Conservation (phyloP, 2,797 vertebrate species). For the Champsocephalus esox region DNA sequence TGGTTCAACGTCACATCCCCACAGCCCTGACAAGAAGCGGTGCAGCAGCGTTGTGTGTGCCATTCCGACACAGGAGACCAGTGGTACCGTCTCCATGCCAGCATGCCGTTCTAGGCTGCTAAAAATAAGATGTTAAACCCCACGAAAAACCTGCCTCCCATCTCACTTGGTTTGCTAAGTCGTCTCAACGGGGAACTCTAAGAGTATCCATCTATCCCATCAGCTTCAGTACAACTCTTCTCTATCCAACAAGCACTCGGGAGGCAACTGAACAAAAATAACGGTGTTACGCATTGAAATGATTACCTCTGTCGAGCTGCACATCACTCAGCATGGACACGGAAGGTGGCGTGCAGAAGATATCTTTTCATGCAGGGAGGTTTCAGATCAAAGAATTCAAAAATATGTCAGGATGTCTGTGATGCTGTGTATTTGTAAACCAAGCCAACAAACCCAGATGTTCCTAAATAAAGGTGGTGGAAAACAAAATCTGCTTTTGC, state of each 20-base stretch:
- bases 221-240: constrained; percentile 53
- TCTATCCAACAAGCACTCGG: constrained; percentile 42
- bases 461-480: constrained; percentile 14
- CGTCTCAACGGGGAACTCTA: constrained; percentile 62
- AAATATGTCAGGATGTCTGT: constrained; percentile 39
- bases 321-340: constrained; percentile 41
- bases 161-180: constrained; percentile 64
- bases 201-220: constrained; percentile 61
- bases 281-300: constrained; percentile 53
- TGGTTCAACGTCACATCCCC: constrained; percentile 68
- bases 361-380: constrained; percentile 44
- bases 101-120: constrained; percentile 46
- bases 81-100: constrained; percentile 63
- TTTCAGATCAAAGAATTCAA: constrained; percentile 55
- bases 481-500: background rate
- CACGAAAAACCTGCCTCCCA: constrained; percentile 52
- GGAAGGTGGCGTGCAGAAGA: constrained; percentile 32
- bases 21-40: constrained; percentile 72
- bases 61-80: constrained; percentile 69
- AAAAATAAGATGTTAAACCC: constrained; percentile 82
- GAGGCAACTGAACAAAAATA: constrained; percentile 57
- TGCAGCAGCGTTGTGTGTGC: constrained; percentile 62
- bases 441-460: constrained; percentile 19
- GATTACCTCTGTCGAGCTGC: constrained; percentile 37
- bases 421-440: constrained; percentile 48